Evolutionary conservation across 1,140 invertebrate genomes (phyloP), one percentile per base, ranked within the genome.

Genomic region (Portunus trituberculatus): DNA sequence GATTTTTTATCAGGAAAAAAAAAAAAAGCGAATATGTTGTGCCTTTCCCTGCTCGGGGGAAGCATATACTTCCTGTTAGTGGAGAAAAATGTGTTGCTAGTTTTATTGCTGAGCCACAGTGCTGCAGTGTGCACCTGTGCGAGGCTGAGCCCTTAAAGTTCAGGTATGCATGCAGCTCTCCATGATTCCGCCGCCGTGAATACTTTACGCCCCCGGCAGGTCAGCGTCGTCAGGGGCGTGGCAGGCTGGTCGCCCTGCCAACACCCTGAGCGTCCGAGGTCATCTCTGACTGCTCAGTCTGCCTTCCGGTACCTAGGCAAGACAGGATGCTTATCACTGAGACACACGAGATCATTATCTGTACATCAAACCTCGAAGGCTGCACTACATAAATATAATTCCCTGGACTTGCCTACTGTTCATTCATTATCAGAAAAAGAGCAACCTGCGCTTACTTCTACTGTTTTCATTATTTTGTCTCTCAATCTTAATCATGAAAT

Each of bases 121-220:
- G 25, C 67, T 76, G 67, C 25, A n/a, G 67, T 76, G 67, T n/a
- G 20, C 16, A n/a, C 20, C 67, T 76, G 67, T n/a, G 67, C 67
- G 20, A 76, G 67, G 67, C 67, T 76, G 67, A 76, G 67, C 67
- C 67, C 67, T 76, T n/a, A 76, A 76, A 76, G 67, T n/a, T 76
- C 67, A 76, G 67, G 67, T 76, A 76, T 76, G 67, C 67, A 76
- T 76, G 67, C 67, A 76, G 67, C 25, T 20, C 20, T 76, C 67
- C 67, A 76, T 76, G 67, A 76, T 76, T 76, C 67, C 20, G 67
- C 12, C 20, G 67, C 67, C 67, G 67, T 76, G 67, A 76, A 76
- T 76, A 76, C 25, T 76, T 76, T 25, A 76, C 20, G 20, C 6
- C 67, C 20, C 20, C 67, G 25, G 4, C 67, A 7, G 67, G 25